Evolutionary conservation across 1,140 invertebrate genomes (phyloP), one percentile per base, ranked within the genome.

Genomic region (Heliothis virescens): DNA sequence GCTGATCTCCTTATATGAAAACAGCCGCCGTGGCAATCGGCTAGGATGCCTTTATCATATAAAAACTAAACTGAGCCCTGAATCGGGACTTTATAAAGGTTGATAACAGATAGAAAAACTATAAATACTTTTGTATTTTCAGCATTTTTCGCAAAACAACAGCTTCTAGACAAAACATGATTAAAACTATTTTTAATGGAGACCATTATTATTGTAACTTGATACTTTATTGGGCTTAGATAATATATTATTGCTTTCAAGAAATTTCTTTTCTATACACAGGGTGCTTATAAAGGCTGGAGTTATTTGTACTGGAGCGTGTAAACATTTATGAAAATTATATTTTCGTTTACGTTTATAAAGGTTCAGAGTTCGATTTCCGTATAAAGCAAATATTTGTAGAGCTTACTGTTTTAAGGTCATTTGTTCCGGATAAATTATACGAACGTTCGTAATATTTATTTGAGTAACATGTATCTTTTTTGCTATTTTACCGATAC

Each of bases 251-350:
- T 48, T 48, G 41, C 41, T 67, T 67, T 67, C n/a, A 67, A 67
- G 41, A 41, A 67, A 67, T 67, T 67, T 67, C 47, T 67, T 16
- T 16, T 16, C 11, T 18, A 12, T 48, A 67, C 13, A 67, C 63
- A 50, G 41, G 18, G 10, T 67, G 63, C 47, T 67, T 48, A 18
- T 1, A 67, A 67, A 67, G 5, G 11, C 62, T 12, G 18, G 47
- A 67, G 41, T 48, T 48, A 67, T 67, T 67, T 48, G 63, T 67
- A 48, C 10, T 5, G 41, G 13, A 67, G 41, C 48, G 41, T 18
- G 63, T 48, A 48, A 67, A 67, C 41, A 67, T 67, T 67, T 67
- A 67, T 67, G 63, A 16, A 48, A 41, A 67, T 67, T 65, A 65
- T 47, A 65, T 65, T 67, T 50, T 67, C 63, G 18, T 48, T 67